These are phyloP conservation scores for Gymnodraco acuticeps DNA, from an alignment of 2,797 vertebrate genomes.

Conservation along the genomic window DNA sequence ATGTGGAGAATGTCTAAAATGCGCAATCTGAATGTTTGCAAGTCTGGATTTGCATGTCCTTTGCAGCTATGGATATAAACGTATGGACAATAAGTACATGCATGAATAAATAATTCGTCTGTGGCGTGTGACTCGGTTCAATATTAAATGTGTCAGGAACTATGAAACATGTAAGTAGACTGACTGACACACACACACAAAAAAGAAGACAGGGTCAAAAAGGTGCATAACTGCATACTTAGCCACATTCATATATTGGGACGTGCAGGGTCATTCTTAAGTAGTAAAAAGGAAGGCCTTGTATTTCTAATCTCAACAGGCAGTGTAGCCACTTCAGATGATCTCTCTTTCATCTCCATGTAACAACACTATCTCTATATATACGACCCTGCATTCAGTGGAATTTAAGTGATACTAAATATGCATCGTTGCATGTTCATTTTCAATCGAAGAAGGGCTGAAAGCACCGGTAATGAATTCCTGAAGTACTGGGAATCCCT, in stretches of 20 bases:
- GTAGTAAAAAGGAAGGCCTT: conserved; percentile 26
- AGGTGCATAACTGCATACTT: background rate
- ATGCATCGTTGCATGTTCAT: conserved; percentile 8
- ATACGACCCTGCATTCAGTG: conserved; percentile 3
- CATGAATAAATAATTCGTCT: conserved; percentile 34
- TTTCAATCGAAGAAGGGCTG: conserved; percentile 12
- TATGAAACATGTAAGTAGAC: conserved; percentile 38
- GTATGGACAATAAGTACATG: background rate
- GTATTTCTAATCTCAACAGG: conserved; percentile 37
- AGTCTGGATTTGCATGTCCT: conserved; percentile 19
- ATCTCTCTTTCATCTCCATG: conserved; percentile 1
- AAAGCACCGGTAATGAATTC: conserved; percentile 20
- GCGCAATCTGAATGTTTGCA: background rate
- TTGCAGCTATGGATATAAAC: conserved; percentile 7
- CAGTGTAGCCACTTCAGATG: background rate
- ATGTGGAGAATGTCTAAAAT: conserved; percentile 14
- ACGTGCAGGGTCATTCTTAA: background rate
- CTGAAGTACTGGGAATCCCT: conserved; percentile 9
- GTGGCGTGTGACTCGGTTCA: conserved; percentile 32
- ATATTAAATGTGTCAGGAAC: conserved; percentile 34
- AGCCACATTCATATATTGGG: background rate
- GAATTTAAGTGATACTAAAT: conserved; percentile 27
- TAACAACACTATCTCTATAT: background rate
- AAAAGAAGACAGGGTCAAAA: conserved; percentile 10
- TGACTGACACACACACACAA: conserved; percentile 12